Percentiles rank a stretch among this genome's conserved stretches.
Conservation (phyloP, 1,140 invertebrate species). For the Tigriopus japonicus region DNA sequence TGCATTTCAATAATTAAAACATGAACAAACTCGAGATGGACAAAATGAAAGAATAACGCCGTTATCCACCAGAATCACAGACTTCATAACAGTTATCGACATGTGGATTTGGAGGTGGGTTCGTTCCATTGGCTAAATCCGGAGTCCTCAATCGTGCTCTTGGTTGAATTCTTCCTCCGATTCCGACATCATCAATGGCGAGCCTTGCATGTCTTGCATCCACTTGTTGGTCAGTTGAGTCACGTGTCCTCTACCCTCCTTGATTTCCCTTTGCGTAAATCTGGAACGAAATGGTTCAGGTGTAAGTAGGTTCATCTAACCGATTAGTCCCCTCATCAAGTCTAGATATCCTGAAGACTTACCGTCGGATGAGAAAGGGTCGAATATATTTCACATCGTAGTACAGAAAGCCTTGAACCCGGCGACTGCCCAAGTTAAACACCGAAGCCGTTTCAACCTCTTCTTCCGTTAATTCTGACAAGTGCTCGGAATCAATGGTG, state of each 20-base stretch:
- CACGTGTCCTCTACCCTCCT: slow-evolving; percentile 4
- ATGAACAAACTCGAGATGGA: no score
- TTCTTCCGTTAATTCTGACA: slow-evolving; percentile 87
- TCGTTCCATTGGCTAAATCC: no score
- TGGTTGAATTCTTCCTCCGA: not conserved
- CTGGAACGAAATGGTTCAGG: not conserved
- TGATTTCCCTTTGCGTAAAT: slow-evolving; percentile 9
- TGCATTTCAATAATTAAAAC: no score
- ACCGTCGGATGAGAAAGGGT: slow-evolving; percentile 18
- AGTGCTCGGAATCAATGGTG: slow-evolving; percentile 82
- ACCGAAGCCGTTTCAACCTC: slow-evolving; percentile 58
- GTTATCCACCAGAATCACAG: no score
- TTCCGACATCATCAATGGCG: slow-evolving; percentile 1
- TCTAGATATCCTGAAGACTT: not conserved
- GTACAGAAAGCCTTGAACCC: slow-evolving; percentile 17
- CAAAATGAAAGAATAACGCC: no score
- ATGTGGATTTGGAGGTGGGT: no score
- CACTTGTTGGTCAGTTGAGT: slow-evolving; percentile 10
- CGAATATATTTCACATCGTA: slow-evolving; percentile 17
- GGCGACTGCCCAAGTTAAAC: slow-evolving; percentile 21
- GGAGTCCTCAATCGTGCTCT: not conserved
- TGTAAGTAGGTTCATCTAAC: no score
- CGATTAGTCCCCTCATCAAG: no score
- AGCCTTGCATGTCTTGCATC: slow-evolving; percentile 7
- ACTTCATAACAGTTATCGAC: no score